Evolutionary conservation across 1,140 invertebrate genomes (phyloP), one percentile per base, ranked within the genome.

Genomic region (Drosophila sp.): DNA sequence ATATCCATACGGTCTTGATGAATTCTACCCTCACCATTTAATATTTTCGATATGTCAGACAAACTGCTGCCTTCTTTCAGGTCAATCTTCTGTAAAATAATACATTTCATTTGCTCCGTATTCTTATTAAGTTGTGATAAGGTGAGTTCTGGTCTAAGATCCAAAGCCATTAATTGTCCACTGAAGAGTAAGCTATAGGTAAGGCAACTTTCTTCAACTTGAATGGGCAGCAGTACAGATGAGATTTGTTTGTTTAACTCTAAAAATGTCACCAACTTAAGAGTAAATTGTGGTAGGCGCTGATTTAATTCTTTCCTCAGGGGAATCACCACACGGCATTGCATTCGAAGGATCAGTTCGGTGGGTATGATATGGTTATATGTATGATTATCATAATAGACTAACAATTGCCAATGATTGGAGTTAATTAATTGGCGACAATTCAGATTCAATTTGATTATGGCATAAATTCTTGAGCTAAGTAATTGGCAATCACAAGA

Each of bases 371-470:
- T 56, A 44, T 73, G 50, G 5, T 67, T 55, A 60, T 76, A 35
- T 11, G 38, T 50, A 4, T 72, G 17, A 4, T 76, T 44, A 5
- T 76, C 61, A 56, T 70, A 60, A 8, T 61, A 76, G 1, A 72
- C 41, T 5, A 73, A 27, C 30, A 90, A 29, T 27, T 89, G 78
- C 89, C 89, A 90, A 27, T 63, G 44, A 3, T 27, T 74, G 25
- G 60, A 66, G 5, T 56, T 25, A 1, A 81, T 23, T 1, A 54
- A 29, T 23, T 68, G 50, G 5, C 25, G 58, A 4, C 67, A 58
- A 2, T 55, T 33, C 0, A 78, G 30, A 3, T 44, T 57, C 0
- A 90, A 29, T 7, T 73, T 58, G 0, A 90, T 29, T 1, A 81
- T 40, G 6, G 75, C 87, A 61, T 66, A 84, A 8, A 76, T 25